Evolutionary conservation across 2,797 vertebrate species (phyloP).

Genomic region (Chaunax sp.): DNA sequence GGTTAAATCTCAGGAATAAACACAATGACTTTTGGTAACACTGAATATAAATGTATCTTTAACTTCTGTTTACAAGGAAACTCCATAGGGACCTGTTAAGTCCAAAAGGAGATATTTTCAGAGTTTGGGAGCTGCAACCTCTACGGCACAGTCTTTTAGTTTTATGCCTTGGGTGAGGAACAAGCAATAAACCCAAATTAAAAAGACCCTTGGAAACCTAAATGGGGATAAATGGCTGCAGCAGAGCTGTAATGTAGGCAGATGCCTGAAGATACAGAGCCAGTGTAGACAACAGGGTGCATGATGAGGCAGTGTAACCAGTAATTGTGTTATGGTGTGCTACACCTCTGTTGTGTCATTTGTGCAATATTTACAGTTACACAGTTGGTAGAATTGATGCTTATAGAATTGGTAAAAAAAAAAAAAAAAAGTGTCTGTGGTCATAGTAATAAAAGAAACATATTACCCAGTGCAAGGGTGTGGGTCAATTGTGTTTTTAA

Average conservation of each 20-base stretch:
- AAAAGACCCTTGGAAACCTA: constrained; percentile 6
- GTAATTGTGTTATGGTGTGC: background rate
- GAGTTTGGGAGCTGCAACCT: background rate
- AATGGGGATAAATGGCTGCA: constrained; percentile 13
- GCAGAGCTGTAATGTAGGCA: constrained; percentile 1
- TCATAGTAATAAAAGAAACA: background rate
- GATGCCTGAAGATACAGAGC: background rate
- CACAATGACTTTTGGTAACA: background rate
- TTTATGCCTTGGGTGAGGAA: constrained; percentile 7
- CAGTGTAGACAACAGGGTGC: background rate
- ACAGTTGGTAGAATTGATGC: constrained; percentile 8
- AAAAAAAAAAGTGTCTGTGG: background rate
- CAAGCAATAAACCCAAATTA: constrained; percentile 22
- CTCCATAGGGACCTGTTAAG: background rate
- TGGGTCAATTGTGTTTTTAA: no score
- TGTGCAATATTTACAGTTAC: background rate
- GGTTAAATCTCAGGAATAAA: background rate
- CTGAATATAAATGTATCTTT: constrained; percentile 9
- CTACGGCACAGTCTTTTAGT: constrained; percentile 1
- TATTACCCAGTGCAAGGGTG: no score
- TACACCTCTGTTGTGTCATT: constrained; percentile 3
- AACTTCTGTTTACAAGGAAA: background rate
- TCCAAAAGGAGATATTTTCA: background rate
- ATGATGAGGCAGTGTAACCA: background rate
- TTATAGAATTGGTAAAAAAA: no score